phyloP scores from a whole-genome alignment of 1,140 invertebrate genomes.

The Heterodera carotae region DNA sequence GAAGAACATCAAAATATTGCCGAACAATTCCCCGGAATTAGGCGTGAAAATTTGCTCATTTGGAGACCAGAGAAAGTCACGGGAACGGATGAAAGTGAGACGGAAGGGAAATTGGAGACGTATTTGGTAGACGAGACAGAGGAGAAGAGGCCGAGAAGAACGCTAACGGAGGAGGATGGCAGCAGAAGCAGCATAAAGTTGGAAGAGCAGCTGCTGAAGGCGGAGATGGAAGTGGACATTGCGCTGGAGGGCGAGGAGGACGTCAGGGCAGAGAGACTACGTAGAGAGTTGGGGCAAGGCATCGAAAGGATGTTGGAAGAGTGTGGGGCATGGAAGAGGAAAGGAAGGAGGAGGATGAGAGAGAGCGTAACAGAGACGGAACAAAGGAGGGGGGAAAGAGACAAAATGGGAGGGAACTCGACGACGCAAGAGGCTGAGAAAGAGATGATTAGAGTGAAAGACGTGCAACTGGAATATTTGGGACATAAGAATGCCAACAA shows the following conservation, averaged over 20 bases:
- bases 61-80: conserved; percentile 18
- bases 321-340: neutral
- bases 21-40: conserved; percentile 27
- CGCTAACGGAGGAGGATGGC: neutral
- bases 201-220: neutral
- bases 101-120: neutral
- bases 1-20: neutral
- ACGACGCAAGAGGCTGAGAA: neutral
- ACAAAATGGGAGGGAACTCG: neutral
- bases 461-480: neutral
- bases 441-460: neutral
- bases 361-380: neutral
- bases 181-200: neutral
- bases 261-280: neutral
- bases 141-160: conserved; percentile 3
- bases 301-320: conserved; percentile 6
- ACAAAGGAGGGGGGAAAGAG: neutral
- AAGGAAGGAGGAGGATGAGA: neutral
- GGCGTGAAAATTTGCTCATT: conserved; percentile 23
- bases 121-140: neutral
- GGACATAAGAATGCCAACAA: neutral
- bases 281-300: neutral
- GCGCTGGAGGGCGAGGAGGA: conserved; percentile 7
- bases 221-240: conserved; percentile 15
- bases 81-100: neutral